phyloP scores from a whole-genome alignment of 2,888 invertebrate species.

The Drosophila melanocephala region DNA sequence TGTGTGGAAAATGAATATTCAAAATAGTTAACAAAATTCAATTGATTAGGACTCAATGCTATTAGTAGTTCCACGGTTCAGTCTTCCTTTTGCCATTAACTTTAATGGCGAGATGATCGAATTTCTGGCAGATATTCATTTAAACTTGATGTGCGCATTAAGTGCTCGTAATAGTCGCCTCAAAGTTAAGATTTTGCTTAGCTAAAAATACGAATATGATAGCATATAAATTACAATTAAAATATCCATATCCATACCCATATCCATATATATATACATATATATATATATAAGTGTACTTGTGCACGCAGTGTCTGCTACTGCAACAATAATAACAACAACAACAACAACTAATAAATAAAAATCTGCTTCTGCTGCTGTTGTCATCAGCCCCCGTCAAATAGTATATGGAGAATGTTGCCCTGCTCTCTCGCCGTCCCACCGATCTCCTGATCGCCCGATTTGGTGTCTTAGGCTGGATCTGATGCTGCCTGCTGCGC shows the following conservation, averaged over 20 bases:
- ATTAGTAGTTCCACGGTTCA: not conserved
- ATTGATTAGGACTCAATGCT: not conserved
- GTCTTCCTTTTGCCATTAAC: not conserved
- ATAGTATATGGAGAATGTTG: constrained; percentile 17
- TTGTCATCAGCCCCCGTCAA: constrained; percentile 34
- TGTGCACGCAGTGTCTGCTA: constrained; percentile 38
- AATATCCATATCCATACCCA: constrained; percentile 28
- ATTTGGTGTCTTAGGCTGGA: constrained; percentile 52
- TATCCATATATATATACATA: constrained; percentile 38
- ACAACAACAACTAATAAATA: constrained; percentile 46
- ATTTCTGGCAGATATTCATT: not conserved
- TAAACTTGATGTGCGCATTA: not conserved
- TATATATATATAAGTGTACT: constrained; percentile 16
- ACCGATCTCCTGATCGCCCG: constrained; percentile 1
- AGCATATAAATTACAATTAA: constrained; percentile 78
- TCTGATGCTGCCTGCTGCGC: constrained; percentile 30
- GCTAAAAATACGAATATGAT: constrained; percentile 69
- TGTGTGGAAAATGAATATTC: not conserved
- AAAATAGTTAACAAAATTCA: not conserved
- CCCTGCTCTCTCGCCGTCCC: constrained; percentile 2
- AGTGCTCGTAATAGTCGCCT: not conserved
- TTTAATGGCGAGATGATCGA: not conserved
- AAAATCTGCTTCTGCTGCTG: constrained; percentile 33
- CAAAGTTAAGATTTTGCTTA: constrained; percentile 30
- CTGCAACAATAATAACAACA: not conserved